phyloP scores from a whole-genome alignment of 2,797 vertebrate species.

The Pangasius mekongensis region DNA sequence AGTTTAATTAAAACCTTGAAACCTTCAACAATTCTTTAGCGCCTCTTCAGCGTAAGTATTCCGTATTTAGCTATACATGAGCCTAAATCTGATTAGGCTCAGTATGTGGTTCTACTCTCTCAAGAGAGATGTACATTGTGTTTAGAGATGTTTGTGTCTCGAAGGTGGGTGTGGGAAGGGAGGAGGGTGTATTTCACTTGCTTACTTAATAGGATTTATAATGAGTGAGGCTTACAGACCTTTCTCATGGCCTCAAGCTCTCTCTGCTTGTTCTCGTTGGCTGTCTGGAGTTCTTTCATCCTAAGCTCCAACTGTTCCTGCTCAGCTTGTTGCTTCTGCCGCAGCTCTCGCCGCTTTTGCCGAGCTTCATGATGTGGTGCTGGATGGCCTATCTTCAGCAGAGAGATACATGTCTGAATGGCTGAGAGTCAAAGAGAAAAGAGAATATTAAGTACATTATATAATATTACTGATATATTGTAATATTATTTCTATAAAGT shows the following conservation, averaged over 20 bases:
- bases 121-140: not conserved
- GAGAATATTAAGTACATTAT: not conserved
- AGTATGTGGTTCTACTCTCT: not conserved
- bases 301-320: constrained; percentile 89
- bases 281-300: constrained; percentile 90
- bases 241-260: constrained; percentile 91
- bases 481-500: not conserved
- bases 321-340: constrained; percentile 85
- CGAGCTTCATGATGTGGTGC: constrained; percentile 89
- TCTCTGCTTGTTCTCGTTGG: constrained; percentile 90
- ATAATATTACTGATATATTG: not conserved
- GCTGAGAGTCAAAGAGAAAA: constrained; percentile 68
- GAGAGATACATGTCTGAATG: constrained; percentile 85
- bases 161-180: not conserved
- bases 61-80: not conserved
- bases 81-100: constrained; percentile 6
- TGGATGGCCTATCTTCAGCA: constrained; percentile 80
- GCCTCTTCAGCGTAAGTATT: not conserved
- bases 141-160: not conserved
- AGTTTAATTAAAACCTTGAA: not conserved
- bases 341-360: constrained; percentile 83
- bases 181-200: not conserved
- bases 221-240: constrained; percentile 70
- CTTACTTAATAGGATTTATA: not conserved
- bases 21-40: not conserved